Evolutionary conservation across 2,113 vertebrate species (phyloP).

Genomic region (Saccopteryx bilineata): DNA sequence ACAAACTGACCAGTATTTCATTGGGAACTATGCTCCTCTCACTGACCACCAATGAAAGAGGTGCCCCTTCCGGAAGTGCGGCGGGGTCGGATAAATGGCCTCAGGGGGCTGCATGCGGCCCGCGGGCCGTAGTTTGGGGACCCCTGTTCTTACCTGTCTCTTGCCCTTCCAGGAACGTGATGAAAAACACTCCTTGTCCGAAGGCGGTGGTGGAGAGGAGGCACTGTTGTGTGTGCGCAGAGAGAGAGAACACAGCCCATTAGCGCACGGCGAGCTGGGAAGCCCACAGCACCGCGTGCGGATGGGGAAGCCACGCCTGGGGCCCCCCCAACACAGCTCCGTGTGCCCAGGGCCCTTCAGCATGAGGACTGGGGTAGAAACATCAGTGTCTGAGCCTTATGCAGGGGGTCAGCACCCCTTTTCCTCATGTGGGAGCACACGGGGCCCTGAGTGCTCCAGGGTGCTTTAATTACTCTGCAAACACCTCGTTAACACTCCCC

Average conservation of each 20-base stretch:
- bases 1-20: no score
- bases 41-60: no score
- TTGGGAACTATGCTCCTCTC: no score
- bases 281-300: not conserved
- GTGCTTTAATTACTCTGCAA: not conserved
- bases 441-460: not conserved
- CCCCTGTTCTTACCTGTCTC: slow-evolving; percentile 86
- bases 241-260: not conserved
- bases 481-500: not conserved
- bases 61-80: no score
- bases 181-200: slow-evolving; percentile 88
- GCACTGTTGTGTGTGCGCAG: slow-evolving; percentile 78
- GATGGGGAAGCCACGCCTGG: not conserved
- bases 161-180: slow-evolving; percentile 87
- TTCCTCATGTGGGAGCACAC: fast-evolving
- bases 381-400: not conserved
- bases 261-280: not conserved
- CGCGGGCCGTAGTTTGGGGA: no score
- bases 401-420: not conserved
- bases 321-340: not conserved
- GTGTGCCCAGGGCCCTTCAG: not conserved
- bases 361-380: not conserved
- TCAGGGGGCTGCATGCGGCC: no score
- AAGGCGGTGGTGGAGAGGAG: slow-evolving; percentile 89
- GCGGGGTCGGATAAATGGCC: no score